A percentile compares a stretch with the other conserved stretches of the same genome.
Evolutionary conservation across 1,140 invertebrate species (phyloP).

Genomic region (Luehdorfia chinensis): DNA sequence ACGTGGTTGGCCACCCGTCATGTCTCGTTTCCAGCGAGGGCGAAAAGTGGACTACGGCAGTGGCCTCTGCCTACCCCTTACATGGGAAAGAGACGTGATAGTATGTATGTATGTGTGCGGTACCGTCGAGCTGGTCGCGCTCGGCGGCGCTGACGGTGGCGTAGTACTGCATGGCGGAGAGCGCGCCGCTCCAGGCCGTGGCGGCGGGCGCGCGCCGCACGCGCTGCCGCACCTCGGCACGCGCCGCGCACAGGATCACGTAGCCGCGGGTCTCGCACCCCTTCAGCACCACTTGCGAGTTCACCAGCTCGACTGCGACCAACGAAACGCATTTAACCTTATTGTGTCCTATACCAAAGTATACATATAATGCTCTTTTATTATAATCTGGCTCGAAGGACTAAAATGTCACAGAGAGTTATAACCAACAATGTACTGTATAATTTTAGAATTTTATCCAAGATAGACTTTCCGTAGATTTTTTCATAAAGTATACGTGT

Average conservation of each 20-base stretch:
- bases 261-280: constrained; percentile 98
- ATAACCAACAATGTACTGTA: too few relatives aligned
- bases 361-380: too few relatives aligned
- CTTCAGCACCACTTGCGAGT: constrained; percentile 97
- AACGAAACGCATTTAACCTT: neutral
- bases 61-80: too few relatives aligned
- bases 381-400: too few relatives aligned
- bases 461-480: too few relatives aligned
- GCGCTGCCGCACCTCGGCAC: constrained; percentile 94
- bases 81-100: neutral
- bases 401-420: too few relatives aligned
- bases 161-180: constrained; percentile 99
- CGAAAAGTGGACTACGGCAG: too few relatives aligned
- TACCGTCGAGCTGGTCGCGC: constrained; percentile 81
- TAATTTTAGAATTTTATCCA: too few relatives aligned
- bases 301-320: constrained; percentile 90
- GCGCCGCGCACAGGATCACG: constrained; percentile 96
- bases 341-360: neutral
- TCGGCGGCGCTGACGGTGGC: constrained; percentile 94
- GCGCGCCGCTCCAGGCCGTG: constrained; percentile 95
- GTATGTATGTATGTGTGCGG: neutral
- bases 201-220: constrained; percentile 95
- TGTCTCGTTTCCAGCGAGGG: too few relatives aligned
- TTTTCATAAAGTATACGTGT: neutral
- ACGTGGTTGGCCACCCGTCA: too few relatives aligned